Base-by-base conservation (phyloP, 2,113 vertebrate genomes). In the Canis aureus region DNA sequence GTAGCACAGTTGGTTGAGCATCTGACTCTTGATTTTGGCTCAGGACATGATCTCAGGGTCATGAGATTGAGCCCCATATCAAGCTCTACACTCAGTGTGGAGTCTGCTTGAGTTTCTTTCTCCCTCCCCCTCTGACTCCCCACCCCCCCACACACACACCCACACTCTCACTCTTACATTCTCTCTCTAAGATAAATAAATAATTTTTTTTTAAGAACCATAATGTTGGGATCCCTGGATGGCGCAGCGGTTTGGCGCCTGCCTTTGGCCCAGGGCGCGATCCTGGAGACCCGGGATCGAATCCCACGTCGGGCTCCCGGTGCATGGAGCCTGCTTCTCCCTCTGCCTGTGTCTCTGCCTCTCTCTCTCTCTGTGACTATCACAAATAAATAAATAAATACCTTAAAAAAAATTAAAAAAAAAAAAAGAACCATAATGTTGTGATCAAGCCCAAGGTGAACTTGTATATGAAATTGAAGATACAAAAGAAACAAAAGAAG, bases 401-500 rank as follows among this genome's bases (percentile, higher is more conserved):
- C n/a, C n/a, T n/a, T n/a, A n/a, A n/a, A n/a, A n/a, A n/a, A n/a
- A n/a, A n/a, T n/a, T n/a, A n/a, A n/a, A n/a, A n/a, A n/a, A n/a
- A n/a, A n/a, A n/a, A n/a, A n/a, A 84, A 86, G 83, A 94, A 93
- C 19, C 25, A 53, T 67, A 91, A 62, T 32, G 4, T 8, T 67
- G 22, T 87, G 64, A 93, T 91, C n/a, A 95, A 89, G 27, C 22
- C 83, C 43, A 69, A 76, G 29, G 8, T 81, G 35, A 93, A 88
- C 16, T 87, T 86, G 6, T 57, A 57, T 11, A 73, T 7, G 53
- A 82, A 96, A 76, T 27, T 43, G 2, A 96, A 43, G 43, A 83
- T 51, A 78, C 25, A 53, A 73, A 23, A 32, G 66, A 79, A 91
- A 76, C 22, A 27, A 49, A 27, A 35, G 4, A 71, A 25, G 62